These are phyloP conservation scores for Aleiodes testaceus DNA, from an alignment of 2,888 invertebrate species.

Conservation along the genomic window DNA sequence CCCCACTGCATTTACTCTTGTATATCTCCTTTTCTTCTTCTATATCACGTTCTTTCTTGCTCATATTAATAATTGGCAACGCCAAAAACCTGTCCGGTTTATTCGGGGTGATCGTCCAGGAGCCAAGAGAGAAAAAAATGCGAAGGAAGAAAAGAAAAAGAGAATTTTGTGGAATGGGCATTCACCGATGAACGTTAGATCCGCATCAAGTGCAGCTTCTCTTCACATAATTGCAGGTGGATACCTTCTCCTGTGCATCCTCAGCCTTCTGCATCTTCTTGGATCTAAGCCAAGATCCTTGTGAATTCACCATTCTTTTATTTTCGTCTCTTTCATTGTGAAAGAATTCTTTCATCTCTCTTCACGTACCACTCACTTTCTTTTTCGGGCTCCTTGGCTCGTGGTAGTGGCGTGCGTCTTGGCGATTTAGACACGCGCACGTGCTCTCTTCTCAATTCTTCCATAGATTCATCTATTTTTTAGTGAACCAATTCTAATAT, in stretches of 20 bases:
- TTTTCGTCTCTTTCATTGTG: conserved; percentile 41
- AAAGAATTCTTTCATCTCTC: conserved; percentile 20
- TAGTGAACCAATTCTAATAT: neutral
- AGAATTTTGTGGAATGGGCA: conserved; percentile 3
- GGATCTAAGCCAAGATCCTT: conserved; percentile 31
- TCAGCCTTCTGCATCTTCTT: conserved; percentile 34
- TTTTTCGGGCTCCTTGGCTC: conserved; percentile 1
- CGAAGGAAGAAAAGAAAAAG: conserved; percentile 9
- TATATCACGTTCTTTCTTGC: conserved; percentile 49
- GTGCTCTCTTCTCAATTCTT: conserved; percentile 24
- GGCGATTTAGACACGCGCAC: conserved; percentile 52
- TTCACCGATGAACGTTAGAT: conserved; percentile 47
- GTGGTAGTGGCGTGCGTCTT: conserved; percentile 49
- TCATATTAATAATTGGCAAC: conserved; percentile 67
- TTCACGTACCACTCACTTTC: conserved; percentile 5
- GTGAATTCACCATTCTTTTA: conserved; percentile 15
- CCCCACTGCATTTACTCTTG: conserved; percentile 36
- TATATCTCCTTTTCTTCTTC: conserved; percentile 37
- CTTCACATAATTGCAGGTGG: conserved; percentile 55
- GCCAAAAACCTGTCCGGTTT: conserved; percentile 66
- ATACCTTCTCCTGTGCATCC: conserved; percentile 49
- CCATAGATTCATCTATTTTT: conserved; percentile 1
- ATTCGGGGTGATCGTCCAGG: conserved; percentile 55
- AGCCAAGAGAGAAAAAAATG: conserved; percentile 46
- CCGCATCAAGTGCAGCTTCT: conserved; percentile 49